Percentiles rank a stretch among this genome's conserved stretches.
These are phyloP conservation scores for Caenorhabditis sp. DNA, from an alignment of 2,888 invertebrate species.

Conservation along the genomic window DNA sequence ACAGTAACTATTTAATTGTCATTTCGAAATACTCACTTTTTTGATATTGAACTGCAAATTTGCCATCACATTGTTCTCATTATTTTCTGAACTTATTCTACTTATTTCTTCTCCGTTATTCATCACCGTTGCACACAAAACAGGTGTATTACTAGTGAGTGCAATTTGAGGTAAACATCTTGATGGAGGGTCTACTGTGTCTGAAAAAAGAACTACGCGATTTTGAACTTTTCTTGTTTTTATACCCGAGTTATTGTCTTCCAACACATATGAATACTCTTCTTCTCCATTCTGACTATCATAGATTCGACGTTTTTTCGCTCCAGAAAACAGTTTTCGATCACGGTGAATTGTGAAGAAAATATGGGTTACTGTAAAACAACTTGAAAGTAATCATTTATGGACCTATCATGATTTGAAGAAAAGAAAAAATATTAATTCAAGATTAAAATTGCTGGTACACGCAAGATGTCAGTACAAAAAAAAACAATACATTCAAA, in stretches of 20 bases:
- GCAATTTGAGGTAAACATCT: constrained; percentile 3
- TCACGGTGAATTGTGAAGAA: constrained; percentile 45
- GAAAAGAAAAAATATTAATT: too few species aligned
- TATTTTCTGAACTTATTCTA: not conserved
- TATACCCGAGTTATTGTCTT: not conserved
- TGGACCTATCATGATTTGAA: too few species aligned
- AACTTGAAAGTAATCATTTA: not conserved
- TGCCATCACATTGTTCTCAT: constrained; percentile 12
- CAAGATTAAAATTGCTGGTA: too few species aligned
- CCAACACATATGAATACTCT: not conserved
- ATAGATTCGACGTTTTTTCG: constrained; percentile 27
- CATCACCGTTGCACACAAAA: constrained; percentile 40
- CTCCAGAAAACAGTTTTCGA: constrained; percentile 45
- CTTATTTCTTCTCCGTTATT: not conserved
- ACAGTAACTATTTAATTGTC: too few species aligned
- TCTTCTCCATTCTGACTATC: constrained; percentile 7
- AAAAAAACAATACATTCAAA: too few species aligned
- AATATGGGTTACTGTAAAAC: constrained; percentile 33
- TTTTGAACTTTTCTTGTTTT: too few species aligned
- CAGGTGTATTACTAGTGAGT: constrained; percentile 12
- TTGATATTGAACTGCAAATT: constrained; percentile 39
- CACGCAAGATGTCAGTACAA: too few species aligned
- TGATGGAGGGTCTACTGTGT: not conserved
- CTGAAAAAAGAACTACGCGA: too few species aligned
- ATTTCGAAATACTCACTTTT: constrained; percentile 20